Conservation (phyloP, 1,140 invertebrate genomes). For the Steinernema khuongi region DNA sequence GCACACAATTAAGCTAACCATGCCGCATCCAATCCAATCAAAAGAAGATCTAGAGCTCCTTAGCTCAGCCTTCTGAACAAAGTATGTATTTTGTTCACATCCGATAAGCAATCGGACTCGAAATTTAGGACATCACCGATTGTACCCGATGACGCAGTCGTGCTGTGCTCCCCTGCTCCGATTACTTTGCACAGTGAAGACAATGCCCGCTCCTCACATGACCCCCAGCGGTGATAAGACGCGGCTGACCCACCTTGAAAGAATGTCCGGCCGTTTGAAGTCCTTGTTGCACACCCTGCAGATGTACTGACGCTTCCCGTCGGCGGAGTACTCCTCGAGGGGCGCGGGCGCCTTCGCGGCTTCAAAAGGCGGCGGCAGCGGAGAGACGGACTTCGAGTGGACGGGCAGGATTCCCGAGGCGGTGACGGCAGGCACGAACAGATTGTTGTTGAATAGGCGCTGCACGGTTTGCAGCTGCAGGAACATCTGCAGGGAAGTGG, state of each 20-base stretch:
- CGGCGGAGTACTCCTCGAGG: conserved; percentile 20
- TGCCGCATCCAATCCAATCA: too few relatives aligned
- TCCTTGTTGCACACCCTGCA: conserved; percentile 39
- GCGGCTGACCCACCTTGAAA: conserved; percentile 27
- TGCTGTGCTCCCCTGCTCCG: too few relatives aligned
- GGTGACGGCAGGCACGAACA: not conserved
- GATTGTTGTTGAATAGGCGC: not conserved
- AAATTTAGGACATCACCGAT: too few relatives aligned
- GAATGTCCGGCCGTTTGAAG: conserved; percentile 40
- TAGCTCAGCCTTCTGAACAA: too few relatives aligned
- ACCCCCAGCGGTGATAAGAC: not conserved
- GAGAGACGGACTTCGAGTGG: conserved; percentile 1
- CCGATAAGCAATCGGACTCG: too few relatives aligned
- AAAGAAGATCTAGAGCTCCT: too few relatives aligned
- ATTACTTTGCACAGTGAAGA: too few relatives aligned
- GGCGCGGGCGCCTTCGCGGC: not conserved
- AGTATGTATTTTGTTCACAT: too few relatives aligned
- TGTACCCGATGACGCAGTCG: too few relatives aligned
- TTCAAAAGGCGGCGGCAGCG: not conserved
- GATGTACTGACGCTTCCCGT: conserved; percentile 33
- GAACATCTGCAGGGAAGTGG: not conserved
- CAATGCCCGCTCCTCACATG: conserved; percentile 9
- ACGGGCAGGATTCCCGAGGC: not conserved
- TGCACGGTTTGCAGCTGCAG: not conserved
- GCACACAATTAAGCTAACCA: too few relatives aligned